Evolutionary conservation across 2,888 invertebrate species (phyloP).

Genomic region (Rugalucina vietnamica): DNA sequence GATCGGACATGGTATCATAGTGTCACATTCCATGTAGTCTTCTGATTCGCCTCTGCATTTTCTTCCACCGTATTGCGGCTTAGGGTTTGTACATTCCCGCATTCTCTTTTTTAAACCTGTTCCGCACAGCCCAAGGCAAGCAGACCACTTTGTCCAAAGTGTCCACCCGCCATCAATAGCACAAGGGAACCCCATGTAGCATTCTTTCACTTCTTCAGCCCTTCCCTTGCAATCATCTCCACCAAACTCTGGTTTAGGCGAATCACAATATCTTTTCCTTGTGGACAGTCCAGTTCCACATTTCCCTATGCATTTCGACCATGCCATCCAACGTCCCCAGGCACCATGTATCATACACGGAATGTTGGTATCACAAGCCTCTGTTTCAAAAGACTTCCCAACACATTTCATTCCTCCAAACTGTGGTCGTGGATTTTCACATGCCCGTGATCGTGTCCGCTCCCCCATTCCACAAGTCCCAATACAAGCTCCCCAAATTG

Average conservation of each 20-base stretch:
- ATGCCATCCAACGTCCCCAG: conserved; percentile 37
- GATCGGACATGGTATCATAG: conserved; percentile 28
- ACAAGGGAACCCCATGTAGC: conserved; percentile 31
- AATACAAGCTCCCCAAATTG: conserved; percentile 35
- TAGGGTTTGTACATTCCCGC: conserved; percentile 46
- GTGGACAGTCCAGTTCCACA: conserved; percentile 42
- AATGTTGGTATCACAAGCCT: conserved; percentile 33
- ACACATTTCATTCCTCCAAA: conserved; percentile 39
- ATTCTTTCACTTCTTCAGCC: conserved; percentile 27
- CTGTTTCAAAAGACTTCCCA: conserved; percentile 31
- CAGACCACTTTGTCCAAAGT: conserved; percentile 43
- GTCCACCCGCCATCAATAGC: conserved; percentile 46
- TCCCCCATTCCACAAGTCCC: conserved; percentile 45
- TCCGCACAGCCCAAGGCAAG: conserved; percentile 48
- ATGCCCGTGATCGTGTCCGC: conserved; percentile 27
- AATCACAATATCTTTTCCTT: conserved; percentile 36
- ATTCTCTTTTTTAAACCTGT: conserved; percentile 21
- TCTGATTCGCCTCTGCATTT: conserved; percentile 35
- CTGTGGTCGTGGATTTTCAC: conserved; percentile 45
- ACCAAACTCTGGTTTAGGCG: conserved; percentile 47
- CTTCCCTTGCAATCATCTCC: conserved; percentile 45
- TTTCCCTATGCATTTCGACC: conserved; percentile 32
- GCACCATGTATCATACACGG: conserved; percentile 44
- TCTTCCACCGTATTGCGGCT: conserved; percentile 39
- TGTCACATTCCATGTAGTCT: conserved; percentile 40